Conservation (phyloP, 2,888 invertebrate genomes). For the Spodoptera exigua region DNA sequence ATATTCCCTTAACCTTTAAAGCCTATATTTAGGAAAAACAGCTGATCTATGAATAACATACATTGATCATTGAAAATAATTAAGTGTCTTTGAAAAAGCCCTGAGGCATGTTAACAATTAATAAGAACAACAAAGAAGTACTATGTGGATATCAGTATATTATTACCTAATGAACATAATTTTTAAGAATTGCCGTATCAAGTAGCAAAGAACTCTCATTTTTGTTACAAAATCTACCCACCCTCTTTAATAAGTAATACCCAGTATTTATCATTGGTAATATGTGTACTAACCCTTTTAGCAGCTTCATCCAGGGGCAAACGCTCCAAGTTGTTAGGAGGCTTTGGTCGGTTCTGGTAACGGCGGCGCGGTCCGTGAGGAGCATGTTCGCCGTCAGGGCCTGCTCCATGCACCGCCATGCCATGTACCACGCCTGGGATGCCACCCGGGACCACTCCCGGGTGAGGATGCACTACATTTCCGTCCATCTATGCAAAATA, state of each 20-base stretch:
- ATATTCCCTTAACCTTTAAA: too few species aligned
- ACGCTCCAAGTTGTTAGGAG: constrained; percentile 85
- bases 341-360: constrained; percentile 82
- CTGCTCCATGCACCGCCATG: constrained; percentile 81
- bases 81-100: too few species aligned
- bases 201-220: too few species aligned
- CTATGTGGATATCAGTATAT: too few species aligned
- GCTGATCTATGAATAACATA: too few species aligned
- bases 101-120: too few species aligned
- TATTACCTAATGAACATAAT: too few species aligned
- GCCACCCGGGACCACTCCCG: constrained; percentile 78
- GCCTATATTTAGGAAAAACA: too few species aligned
- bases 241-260: neutral
- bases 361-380: constrained; percentile 82
- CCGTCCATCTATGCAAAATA: constrained; percentile 79
- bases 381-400: constrained; percentile 82
- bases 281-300: constrained; percentile 82
- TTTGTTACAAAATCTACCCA: neutral
- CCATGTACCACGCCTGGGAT: constrained; percentile 80
- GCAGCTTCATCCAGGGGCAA: constrained; percentile 92
- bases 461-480: constrained; percentile 79
- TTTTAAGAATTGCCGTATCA: too few species aligned
- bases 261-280: neutral
- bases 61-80: too few species aligned
- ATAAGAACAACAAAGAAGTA: too few species aligned